Evolutionary conservation across 2,888 invertebrate genomes (phyloP).

Genomic region (Colostygia pectinataria): DNA sequence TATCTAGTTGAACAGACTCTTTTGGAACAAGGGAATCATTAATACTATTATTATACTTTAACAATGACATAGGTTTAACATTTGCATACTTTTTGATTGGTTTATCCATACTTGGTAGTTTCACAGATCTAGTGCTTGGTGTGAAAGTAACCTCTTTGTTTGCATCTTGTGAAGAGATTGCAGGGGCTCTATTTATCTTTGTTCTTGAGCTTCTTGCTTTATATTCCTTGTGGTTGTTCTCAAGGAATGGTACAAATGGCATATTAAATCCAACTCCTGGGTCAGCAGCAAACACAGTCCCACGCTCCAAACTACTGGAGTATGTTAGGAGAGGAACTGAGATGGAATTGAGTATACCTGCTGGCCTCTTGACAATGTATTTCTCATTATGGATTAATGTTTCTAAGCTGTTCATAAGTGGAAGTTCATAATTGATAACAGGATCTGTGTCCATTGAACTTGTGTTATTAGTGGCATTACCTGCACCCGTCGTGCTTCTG

Average conservation of each 20-base stretch:
- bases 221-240: not conserved
- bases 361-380: conserved; percentile 1
- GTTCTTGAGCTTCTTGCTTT: not conserved
- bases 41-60: not conserved
- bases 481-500: not conserved
- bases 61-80: not conserved
- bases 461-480: not conserved
- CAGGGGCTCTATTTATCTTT: not conserved
- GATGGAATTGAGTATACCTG: conserved; percentile 5
- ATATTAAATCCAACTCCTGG: not conserved
- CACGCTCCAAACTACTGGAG: conserved; percentile 12
- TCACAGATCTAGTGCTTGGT: too few relatives aligned
- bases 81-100: not conserved
- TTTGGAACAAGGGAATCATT: not conserved
- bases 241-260: not conserved
- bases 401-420: conserved; percentile 17
- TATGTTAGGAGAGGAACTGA: conserved; percentile 19
- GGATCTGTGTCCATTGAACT: not conserved
- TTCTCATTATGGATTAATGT: conserved; percentile 8
- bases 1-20: not conserved
- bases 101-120: too few relatives aligned
- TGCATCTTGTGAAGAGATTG: not conserved
- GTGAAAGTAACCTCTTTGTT: not conserved
- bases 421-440: conserved; percentile 10
- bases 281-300: conserved; percentile 12